These are phyloP conservation scores for Anguilla anguilla DNA, from an alignment of 2,797 vertebrate species.

Conservation along the genomic window DNA sequence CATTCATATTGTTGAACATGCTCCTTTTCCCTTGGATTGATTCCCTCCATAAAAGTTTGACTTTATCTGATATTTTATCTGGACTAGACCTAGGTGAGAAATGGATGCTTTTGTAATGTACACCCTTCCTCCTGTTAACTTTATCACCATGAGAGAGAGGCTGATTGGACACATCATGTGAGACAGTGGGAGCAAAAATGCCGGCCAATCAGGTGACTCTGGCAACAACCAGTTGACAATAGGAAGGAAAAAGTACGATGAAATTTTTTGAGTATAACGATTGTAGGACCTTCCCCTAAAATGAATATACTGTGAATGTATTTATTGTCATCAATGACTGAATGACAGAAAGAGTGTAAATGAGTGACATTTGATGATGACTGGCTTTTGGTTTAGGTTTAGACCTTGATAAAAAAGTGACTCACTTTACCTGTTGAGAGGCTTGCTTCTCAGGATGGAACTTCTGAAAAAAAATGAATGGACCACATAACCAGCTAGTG, in stretches of 20 bases:
- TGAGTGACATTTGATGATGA: background rate
- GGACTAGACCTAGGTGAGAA: background rate
- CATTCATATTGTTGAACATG: background rate
- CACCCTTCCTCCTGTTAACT: background rate
- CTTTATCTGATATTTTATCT: background rate
- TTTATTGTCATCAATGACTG: background rate
- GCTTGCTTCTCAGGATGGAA: too few relatives aligned
- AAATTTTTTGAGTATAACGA: too few relatives aligned
- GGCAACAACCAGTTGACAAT: background rate
- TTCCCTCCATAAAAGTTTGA: background rate
- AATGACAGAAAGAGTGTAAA: background rate
- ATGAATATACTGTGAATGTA: background rate
- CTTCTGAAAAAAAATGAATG: background rate
- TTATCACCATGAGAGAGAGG: background rate
- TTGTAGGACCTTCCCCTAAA: background rate
- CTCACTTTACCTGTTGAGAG: background rate
- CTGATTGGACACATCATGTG: background rate
- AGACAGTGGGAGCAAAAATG: background rate
- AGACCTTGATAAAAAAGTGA: background rate
- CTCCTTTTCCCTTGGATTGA: background rate
- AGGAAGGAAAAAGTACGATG: background rate
- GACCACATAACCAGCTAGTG: too few relatives aligned
- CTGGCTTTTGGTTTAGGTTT: background rate
- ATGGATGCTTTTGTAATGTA: background rate
- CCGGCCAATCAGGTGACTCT: background rate